Base-by-base conservation (phyloP, 2,797 vertebrate species). In the Alouatta caraya region DNA sequence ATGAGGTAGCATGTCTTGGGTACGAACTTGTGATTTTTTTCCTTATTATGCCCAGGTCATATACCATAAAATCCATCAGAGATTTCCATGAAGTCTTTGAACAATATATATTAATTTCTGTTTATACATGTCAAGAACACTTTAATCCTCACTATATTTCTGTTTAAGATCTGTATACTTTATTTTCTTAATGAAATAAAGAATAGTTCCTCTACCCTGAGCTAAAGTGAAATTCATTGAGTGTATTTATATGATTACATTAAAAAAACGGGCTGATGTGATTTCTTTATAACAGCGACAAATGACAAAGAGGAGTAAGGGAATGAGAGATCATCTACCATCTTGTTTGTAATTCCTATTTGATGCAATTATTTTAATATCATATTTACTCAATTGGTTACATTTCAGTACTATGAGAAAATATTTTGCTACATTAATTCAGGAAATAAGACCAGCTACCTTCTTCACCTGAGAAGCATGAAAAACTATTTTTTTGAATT, bases 391-490 rank as follows among this genome's bases (percentile, higher is more conserved):
- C n/a, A 92, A 44, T 2, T 93, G 92, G 64, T 73, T 88, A 79
- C 14, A 70, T 30, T 79, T 46, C 19, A 86, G 10, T 19, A 24
- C 15, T 44, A 52, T 4, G 70, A 39, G 5, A 75, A 90, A 89
- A 80, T 57, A 90, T 42, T 59, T 55, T 88, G 73, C 13, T 88
- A 90, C 84, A 64, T 87, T 90, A 97, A 81, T 88, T 96, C 84
- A 96, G 73, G 64, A 93, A 94, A 80, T 83, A 42, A 87, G 72
- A 67, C 10, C 59, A 79, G 80, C 3, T 73, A 59, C 8, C 13
- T 88, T 87, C 33, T 52, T 80, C 72, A 48, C 55, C 92, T 90
- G 91, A 72, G 88, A 97, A 28, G 6, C 64, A 39, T 24, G 82
- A 96, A 82, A 90, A 59, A 92, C 11, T 33, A 61, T 39, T 0